phyloP scores from a whole-genome alignment of 35 echinoderm and acorn worm genomes.

The Heliocidaris tuberculata region DNA sequence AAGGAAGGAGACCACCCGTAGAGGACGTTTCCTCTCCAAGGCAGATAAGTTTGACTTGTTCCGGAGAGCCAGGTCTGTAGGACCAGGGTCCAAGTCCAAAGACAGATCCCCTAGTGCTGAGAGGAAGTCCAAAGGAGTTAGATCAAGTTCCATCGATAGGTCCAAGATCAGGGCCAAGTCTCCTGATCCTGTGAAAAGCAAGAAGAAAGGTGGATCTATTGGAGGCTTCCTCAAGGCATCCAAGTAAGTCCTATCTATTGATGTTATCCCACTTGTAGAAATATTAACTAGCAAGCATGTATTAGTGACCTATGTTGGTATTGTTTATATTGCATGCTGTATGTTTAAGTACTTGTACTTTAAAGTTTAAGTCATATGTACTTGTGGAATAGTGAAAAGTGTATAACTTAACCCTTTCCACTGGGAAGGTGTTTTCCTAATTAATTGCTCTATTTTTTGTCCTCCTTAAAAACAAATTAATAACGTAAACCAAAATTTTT shows the following conservation, averaged over 20 bases:
- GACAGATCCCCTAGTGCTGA: conserved; percentile 77
- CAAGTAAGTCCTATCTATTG: conserved; percentile 63
- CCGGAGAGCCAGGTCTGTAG: conserved; percentile 73
- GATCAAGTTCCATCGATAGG: conserved; percentile 62
- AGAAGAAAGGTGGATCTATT: conserved; percentile 76
- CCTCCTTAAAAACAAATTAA: too few species aligned
- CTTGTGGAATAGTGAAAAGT: too few species aligned
- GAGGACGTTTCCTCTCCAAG: conserved; percentile 71
- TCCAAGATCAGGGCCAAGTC: conserved; percentile 60
- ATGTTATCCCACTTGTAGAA: neutral
- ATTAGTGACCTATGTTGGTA: too few species aligned
- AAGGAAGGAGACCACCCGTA: conserved; percentile 69
- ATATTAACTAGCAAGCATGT: neutral
- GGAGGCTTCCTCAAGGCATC: conserved; percentile 76
- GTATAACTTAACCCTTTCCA: neutral
- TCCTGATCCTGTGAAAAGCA: conserved; percentile 54
- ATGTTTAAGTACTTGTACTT: neutral
- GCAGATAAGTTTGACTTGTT: conserved; percentile 81
- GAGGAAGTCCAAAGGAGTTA: conserved; percentile 50
- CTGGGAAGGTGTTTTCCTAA: too few species aligned
- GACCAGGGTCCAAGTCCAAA: conserved; percentile 63
- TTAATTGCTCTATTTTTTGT: too few species aligned
- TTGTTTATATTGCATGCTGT: neutral
- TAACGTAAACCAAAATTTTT: too few species aligned
- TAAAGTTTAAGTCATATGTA: neutral